These are phyloP conservation scores for Cotesia chilonis DNA, from an alignment of 1,140 invertebrate genomes.

Conservation along the genomic window DNA sequence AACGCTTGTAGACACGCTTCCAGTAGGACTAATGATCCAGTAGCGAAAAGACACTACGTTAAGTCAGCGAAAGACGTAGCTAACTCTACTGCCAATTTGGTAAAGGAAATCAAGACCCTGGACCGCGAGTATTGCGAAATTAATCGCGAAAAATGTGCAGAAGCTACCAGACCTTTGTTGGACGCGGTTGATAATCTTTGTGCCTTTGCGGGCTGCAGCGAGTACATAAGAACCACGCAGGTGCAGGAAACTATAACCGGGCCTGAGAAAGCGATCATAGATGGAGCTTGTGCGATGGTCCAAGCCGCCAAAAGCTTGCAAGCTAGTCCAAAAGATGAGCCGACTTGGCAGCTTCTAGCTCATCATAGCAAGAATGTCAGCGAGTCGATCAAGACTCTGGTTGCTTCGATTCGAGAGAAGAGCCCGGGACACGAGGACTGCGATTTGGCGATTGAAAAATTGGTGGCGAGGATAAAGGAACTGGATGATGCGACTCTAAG, in stretches of 20 bases:
- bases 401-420: constrained; percentile 91
- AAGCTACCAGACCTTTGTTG: constrained; percentile 85
- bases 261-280: constrained; percentile 83
- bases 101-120: constrained; percentile 93
- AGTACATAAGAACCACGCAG: constrained; percentile 19
- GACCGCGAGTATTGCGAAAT: constrained; percentile 84
- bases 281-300: constrained; percentile 90
- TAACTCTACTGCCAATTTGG: constrained; percentile 92
- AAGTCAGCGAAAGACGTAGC: constrained; percentile 98
- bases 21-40: constrained; percentile 89
- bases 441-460: constrained; percentile 81
- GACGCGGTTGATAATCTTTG: constrained; percentile 93
- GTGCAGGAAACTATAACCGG: constrained; percentile 89
- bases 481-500: constrained; percentile 88
- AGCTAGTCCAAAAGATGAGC: constrained; percentile 88
- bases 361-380: constrained; percentile 94
- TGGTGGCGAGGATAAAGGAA: constrained; percentile 80
- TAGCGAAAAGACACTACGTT: constrained; percentile 95
- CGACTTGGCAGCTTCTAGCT: constrained; percentile 92
- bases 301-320: constrained; percentile 89
- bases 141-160: constrained; percentile 79
- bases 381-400: constrained; percentile 93
- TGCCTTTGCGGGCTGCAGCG: constrained; percentile 78
- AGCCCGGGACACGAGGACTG: constrained; percentile 96
- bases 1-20: constrained; percentile 94